phyloP scores from a whole-genome alignment of 2,888 invertebrate genomes.

The Conops quadrifasciatus region DNA sequence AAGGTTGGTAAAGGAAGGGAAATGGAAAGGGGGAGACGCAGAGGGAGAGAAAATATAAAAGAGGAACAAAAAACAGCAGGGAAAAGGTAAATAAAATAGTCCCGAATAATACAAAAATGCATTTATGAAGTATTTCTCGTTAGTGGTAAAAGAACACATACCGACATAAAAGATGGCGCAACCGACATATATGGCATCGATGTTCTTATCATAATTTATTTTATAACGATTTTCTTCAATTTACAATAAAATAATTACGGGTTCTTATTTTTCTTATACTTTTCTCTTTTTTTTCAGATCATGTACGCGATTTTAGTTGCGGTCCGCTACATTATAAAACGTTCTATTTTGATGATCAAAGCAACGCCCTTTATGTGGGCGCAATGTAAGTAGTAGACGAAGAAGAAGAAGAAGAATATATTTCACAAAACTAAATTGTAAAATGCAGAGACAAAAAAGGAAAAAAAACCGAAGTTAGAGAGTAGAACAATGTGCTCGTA shows the following conservation, averaged over 20 bases:
- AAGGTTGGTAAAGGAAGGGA: neutral
- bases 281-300: constrained; percentile 77
- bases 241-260: no score
- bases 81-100: no score
- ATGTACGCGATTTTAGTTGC: constrained; percentile 91
- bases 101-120: no score
- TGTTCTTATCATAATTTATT: no score
- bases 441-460: neutral
- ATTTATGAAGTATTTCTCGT: no score
- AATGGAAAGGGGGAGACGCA: neutral
- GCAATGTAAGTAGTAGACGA: constrained; percentile 83
- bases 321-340: constrained; percentile 92
- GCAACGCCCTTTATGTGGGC: constrained; percentile 89
- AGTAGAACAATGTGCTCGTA: neutral
- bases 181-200: no score
- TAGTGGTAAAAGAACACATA: no score
- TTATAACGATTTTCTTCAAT: no score
- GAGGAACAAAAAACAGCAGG: no score
- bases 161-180: no score
- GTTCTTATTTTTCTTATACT: neutral
- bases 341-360: constrained; percentile 85
- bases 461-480: neutral
- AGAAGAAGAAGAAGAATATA: neutral
- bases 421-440: constrained; percentile 1
- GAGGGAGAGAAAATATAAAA: no score